A percentile compares a stretch with the other conserved stretches of the same genome.
These are phyloP conservation scores for Papilio aristodemus DNA, from an alignment of 1,140 invertebrate genomes.

Conservation along the genomic window DNA sequence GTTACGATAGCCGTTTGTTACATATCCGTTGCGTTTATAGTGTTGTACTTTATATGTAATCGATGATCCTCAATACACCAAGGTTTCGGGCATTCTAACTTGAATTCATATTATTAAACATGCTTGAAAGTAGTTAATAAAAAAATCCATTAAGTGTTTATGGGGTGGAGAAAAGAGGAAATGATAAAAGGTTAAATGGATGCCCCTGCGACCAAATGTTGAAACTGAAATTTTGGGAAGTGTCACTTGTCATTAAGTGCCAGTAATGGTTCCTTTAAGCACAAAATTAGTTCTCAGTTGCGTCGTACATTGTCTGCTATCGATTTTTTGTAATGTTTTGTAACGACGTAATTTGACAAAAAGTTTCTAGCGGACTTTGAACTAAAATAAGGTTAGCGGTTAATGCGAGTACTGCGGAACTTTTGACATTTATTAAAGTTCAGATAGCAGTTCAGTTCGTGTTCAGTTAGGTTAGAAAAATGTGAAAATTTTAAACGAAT, in stretches of 20 bases:
- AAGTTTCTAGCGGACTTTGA: neutral
- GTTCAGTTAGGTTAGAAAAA: neutral
- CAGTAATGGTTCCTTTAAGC: neutral
- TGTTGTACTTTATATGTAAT: neutral
- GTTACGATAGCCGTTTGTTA: neutral
- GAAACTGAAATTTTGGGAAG: no score
- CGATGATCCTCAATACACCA: neutral
- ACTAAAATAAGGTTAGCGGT: slow-evolving; percentile 3
- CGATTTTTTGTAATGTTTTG: neutral
- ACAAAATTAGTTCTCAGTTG: neutral
- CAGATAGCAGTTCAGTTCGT: slow-evolving; percentile 6
- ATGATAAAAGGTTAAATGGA: no score
- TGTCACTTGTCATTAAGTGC: no score
- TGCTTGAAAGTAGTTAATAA: no score
- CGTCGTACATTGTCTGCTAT: neutral
- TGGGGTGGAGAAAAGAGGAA: no score
- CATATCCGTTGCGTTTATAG: neutral
- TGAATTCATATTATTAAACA: no score
- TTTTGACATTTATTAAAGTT: slow-evolving; percentile 19
- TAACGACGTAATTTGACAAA: slow-evolving; percentile 1
- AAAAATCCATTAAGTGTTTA: no score
- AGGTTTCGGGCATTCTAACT: neutral
- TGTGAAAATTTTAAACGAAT: neutral
- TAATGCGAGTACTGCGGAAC: slow-evolving; percentile 13
- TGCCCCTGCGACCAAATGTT: no score